Conservation (phyloP, 2,113 vertebrate genomes). For the Alectura lathami region DNA sequence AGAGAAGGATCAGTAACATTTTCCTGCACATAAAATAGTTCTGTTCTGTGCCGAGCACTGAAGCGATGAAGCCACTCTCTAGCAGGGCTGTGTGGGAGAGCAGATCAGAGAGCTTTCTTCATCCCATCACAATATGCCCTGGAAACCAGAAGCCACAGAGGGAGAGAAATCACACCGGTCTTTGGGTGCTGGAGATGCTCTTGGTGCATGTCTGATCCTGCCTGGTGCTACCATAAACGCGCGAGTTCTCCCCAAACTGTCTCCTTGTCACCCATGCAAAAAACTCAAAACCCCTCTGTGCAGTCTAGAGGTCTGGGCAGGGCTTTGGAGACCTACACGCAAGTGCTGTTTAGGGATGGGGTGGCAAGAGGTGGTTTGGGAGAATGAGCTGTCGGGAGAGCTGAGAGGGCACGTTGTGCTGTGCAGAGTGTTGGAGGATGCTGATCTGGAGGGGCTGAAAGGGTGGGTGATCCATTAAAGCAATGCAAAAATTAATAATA, state of each 20-base stretch:
- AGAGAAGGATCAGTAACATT: background rate
- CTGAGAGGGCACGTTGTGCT: accelerated
- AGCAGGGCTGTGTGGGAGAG: background rate
- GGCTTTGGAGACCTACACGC: accelerated
- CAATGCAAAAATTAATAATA: background rate
- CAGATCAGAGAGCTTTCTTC: background rate
- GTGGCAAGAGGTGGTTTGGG: background rate
- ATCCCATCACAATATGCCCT: background rate
- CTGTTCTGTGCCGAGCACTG: background rate
- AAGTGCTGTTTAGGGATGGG: background rate
- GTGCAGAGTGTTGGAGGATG: background rate
- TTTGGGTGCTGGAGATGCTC: background rate
- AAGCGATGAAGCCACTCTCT: background rate
- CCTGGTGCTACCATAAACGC: background rate
- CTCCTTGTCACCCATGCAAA: accelerated
- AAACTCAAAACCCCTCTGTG: accelerated
- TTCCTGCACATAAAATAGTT: background rate
- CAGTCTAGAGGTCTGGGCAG: background rate
- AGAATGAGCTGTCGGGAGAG: background rate
- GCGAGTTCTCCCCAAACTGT: background rate
- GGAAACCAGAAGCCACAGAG: background rate
- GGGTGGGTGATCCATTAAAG: background rate
- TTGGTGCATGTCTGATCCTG: background rate
- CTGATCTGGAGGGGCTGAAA: background rate
- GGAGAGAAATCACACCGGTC: background rate